Conservation (phyloP, 2,888 invertebrate species). For the Kuschelorhynchus macadamiae region DNA sequence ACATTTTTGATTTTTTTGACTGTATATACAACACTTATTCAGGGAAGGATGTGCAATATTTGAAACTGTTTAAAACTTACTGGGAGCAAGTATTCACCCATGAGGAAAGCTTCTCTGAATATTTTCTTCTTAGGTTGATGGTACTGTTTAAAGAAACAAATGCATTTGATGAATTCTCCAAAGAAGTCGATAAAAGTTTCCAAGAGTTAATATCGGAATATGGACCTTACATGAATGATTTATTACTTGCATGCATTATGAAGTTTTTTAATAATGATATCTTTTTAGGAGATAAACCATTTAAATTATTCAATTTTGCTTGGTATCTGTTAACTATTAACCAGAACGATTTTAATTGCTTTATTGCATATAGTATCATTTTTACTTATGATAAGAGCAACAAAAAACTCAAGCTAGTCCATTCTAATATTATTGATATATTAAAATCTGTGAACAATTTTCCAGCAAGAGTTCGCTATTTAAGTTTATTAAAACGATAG, state of each 20-base stretch:
- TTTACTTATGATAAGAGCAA: too few relatives aligned
- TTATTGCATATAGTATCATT: neutral
- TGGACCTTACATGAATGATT: constrained; percentile 19
- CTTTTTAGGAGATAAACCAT: neutral
- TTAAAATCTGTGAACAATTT: too few relatives aligned
- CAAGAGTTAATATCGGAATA: constrained; percentile 6
- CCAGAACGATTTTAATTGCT: constrained; percentile 20
- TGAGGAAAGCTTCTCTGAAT: constrained; percentile 22
- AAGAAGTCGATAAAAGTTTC: constrained; percentile 15
- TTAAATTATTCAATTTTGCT: constrained; percentile 6
- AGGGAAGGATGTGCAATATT: constrained; percentile 4
- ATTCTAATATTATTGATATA: too few relatives aligned
- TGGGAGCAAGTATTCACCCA: constrained; percentile 29
- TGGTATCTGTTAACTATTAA: constrained; percentile 4
- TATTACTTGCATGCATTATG: constrained; percentile 16
- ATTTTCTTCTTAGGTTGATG: constrained; percentile 26
- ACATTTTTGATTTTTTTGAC: constrained; percentile 18
- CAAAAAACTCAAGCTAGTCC: too few relatives aligned
- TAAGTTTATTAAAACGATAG: too few relatives aligned
- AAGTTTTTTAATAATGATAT: neutral
- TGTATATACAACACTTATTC: neutral
- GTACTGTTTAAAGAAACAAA: constrained; percentile 6
- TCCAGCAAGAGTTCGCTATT: too few relatives aligned
- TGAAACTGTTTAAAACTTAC: constrained; percentile 9
- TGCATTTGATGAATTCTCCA: constrained; percentile 9